These are phyloP conservation scores for Cassiopea xamachana DNA, from an alignment of 30 jellyfish, hydroid and myxozoan genomes.

Conservation along the genomic window DNA sequence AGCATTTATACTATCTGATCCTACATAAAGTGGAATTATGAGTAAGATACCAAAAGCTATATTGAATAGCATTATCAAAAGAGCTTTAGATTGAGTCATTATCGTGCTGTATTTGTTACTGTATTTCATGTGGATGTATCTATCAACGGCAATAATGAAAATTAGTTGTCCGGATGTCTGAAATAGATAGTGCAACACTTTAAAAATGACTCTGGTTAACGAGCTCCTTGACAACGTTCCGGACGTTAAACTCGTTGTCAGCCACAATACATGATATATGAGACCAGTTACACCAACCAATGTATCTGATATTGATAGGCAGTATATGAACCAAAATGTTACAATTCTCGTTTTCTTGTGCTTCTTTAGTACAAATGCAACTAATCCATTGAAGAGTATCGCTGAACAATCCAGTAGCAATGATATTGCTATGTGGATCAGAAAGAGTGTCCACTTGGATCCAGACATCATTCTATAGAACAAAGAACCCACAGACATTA, in stretches of 20 bases:
- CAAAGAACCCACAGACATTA: too few species aligned
- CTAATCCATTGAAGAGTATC: too few species aligned
- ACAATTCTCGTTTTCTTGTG: too few species aligned
- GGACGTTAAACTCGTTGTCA: neutral
- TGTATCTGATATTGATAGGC: neutral
- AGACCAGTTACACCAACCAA: neutral
- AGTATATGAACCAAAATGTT: too few species aligned
- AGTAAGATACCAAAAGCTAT: neutral
- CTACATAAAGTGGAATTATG: neutral
- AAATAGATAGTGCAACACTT: neutral
- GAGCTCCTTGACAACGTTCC: neutral
- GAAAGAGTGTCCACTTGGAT: too few species aligned
- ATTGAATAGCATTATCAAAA: neutral
- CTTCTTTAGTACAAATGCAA: too few species aligned
- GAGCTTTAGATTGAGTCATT: conserved; percentile 3
- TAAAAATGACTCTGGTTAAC: neutral
- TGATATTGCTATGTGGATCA: too few species aligned
- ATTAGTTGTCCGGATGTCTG: neutral
- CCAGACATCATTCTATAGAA: too few species aligned
- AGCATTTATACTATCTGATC: neutral
- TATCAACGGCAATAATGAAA: neutral
- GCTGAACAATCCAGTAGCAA: too few species aligned
- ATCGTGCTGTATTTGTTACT: neutral
- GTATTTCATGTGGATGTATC: conserved; percentile 6
- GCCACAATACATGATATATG: neutral